Evolutionary conservation across 2,888 invertebrate genomes (phyloP), one percentile per base, ranked within the genome.

Genomic region (Erebia palarica): DNA sequence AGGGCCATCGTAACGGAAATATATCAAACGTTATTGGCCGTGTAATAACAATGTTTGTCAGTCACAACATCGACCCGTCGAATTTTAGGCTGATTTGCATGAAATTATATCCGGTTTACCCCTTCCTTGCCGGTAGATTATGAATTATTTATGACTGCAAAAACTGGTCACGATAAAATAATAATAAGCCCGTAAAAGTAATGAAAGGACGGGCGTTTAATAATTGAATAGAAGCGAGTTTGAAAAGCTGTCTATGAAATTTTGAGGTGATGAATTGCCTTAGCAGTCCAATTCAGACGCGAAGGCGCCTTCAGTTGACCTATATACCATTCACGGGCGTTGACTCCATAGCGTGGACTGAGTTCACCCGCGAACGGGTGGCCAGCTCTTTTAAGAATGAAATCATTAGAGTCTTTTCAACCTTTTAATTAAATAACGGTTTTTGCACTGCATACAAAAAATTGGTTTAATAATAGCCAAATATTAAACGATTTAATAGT

Each of bases 221-320:
- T 77, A 78, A 61, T 65, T 65, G 67, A 75, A 73, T 70, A 58
- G 63, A 36, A 64, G 69, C 55, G 57, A 69, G 76, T 76, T 72
- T 70, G 81, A 84, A 80, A 77, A 78, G 78, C 82, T 84, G 82
- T 81, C 78, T 83, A 82, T 78, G 75, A 79, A 36, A 81, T 78
- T 78, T 74, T 77, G 78, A 82, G 77, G 80, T 80, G 79, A 83
- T 85, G 36, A 36, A 36, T 87, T 81, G 82, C 81, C 79, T 75
- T 73, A 76, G 76, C 86, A 89, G 74, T 86, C 88, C 88, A 89
- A 87, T 86, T 89, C 85, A 91, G 91, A 90, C 90, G 84, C 82
- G 78, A 79, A 86, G 91, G 91, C 91, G 91, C 92, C 91, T 89
- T 84, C 84, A 76, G 82, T 84, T 92, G 92, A 91, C 92, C 92